Evolutionary conservation across 2,888 invertebrate genomes (phyloP), one percentile per base, ranked within the genome.

Genomic region (Netelia inedita): DNA sequence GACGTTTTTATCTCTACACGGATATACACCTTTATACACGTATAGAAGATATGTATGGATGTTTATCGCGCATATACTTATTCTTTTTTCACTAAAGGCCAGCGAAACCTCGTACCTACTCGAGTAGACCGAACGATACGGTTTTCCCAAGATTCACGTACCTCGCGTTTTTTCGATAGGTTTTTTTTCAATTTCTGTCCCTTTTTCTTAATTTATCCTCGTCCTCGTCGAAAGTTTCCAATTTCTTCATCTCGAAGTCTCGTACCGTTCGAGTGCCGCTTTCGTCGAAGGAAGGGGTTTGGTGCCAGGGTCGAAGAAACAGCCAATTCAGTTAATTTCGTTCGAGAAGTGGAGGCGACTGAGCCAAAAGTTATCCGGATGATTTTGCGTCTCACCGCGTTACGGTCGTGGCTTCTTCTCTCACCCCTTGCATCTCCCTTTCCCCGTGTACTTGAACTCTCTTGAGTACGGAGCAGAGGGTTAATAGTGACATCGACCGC

Each of bases 301-400:
- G n/a, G n/a, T n/a, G 5, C 6, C 8, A 61, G 16, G 10, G 35
- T 6, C 6, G 46, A 61, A 10, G 46, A 8, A 61, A 43, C 28
- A 50, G 72, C 66, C 68, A 78, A 80, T 85, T 85, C 83, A 66
- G 80, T 76, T 85, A 68, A 81, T 84, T 85, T 81, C 63, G 19
- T 57, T 23, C 57, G 61, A 23, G 53, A 41, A 43, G 55, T 28
- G 14, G 72, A 28, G 35, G 11, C 10, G 35, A 35, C 41, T 43
- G 23, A 3, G 19, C 8, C 50, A 65, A 79, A 69, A 43, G 68
- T 50, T 69, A 68, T 46, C 61, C 50, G 19, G 35, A 61, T 50
- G 61, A 79, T 73, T 71, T 79, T 72, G 74, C 66, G 59, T 41
- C 75, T 50, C 9, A n/a, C 55, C 11, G 55, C 59, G n/a, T 19